Evolutionary conservation across 2,888 invertebrate species (phyloP).

Genomic region (Molanna angustata): DNA sequence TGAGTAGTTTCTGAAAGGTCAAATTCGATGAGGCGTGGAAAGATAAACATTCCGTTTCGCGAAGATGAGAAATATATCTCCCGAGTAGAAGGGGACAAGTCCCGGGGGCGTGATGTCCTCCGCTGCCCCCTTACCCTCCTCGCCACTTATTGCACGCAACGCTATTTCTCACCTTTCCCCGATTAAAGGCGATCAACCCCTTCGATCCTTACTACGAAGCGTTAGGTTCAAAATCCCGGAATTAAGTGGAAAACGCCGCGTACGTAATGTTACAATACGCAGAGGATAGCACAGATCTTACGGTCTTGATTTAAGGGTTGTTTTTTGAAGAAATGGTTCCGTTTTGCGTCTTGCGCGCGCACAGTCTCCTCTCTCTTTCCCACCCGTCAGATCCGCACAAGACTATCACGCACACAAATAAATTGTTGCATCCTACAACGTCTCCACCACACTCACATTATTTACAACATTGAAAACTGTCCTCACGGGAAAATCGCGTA

Average conservation of each 20-base stretch:
- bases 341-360: conserved; percentile 19
- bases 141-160: conserved; percentile 6
- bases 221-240: no score
- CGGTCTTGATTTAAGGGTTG: not conserved
- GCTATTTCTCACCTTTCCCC: not conserved
- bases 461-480: conserved; percentile 10
- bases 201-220: no score
- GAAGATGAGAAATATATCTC: conserved; percentile 3
- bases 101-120: conserved; percentile 10
- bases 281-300: not conserved
- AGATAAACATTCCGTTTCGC: conserved; percentile 11
- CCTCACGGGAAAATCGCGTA: conserved; percentile 18
- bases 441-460: conserved; percentile 9
- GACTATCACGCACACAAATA: conserved; percentile 16
- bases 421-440: conserved; percentile 4
- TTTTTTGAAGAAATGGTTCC: not conserved
- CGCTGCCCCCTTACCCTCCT: not conserved
- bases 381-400: conserved; percentile 9
- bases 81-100: conserved; percentile 10
- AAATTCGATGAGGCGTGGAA: conserved; percentile 12
- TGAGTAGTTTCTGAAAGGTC: conserved; percentile 5
- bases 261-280: no score
- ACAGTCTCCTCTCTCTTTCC: conserved; percentile 15
- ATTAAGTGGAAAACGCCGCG: no score
- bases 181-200: no score